phyloP scores from a whole-genome alignment of 2,888 invertebrate species.

The Tiliacea citrago region DNA sequence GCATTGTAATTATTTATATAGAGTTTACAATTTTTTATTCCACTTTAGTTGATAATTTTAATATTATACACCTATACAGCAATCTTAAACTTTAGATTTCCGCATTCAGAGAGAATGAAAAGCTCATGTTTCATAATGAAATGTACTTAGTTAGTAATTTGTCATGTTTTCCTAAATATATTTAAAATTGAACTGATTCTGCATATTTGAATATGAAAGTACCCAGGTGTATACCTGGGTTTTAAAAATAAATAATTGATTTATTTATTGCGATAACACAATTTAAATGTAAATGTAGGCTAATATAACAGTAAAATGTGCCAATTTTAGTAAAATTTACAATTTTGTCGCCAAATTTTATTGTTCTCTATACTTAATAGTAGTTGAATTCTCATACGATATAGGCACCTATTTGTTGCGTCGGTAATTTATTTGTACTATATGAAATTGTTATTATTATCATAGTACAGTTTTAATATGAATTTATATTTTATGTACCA shows the following conservation, averaged over 20 bases:
- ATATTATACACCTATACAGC: constrained; percentile 75
- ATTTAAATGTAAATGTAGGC: constrained; percentile 76
- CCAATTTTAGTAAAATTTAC: constrained; percentile 83
- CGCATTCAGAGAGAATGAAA: constrained; percentile 73
- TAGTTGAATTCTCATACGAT: constrained; percentile 72
- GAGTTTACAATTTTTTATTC: constrained; percentile 83
- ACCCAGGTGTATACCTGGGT: constrained; percentile 62
- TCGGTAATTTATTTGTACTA: constrained; percentile 76
- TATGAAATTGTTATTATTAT: constrained; percentile 75
- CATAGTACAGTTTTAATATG: constrained; percentile 73
- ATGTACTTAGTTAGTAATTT: constrained; percentile 80
- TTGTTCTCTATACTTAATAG: constrained; percentile 66
- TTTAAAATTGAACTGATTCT: constrained; percentile 72
- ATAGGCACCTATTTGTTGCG: constrained; percentile 70
- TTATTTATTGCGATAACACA: constrained; percentile 66
- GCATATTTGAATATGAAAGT: constrained; percentile 62
- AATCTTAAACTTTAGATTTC: constrained; percentile 64
- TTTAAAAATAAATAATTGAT: constrained; percentile 62
- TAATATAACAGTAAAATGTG: constrained; percentile 76
- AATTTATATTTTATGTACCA: constrained; percentile 82
- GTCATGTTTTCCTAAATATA: constrained; percentile 66
- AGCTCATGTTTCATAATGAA: constrained; percentile 81
- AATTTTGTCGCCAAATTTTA: constrained; percentile 74
- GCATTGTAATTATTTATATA: constrained; percentile 84
- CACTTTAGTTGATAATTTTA: constrained; percentile 75